Evolutionary conservation across 2,888 invertebrate species (phyloP).

Genomic region (Glaucopsyche alexis): DNA sequence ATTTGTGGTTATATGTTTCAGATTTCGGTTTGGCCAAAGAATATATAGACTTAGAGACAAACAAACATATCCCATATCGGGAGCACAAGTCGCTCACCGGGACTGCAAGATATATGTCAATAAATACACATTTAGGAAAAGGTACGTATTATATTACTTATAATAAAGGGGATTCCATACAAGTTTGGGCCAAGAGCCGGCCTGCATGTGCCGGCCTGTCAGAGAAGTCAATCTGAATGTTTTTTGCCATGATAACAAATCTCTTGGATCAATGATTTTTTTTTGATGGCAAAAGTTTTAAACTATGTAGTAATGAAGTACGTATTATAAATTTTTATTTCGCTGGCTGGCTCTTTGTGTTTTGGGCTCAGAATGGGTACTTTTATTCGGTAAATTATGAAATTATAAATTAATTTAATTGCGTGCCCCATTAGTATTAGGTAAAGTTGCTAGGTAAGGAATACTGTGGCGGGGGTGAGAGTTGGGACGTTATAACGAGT

Average conservation of each 20-base stretch:
- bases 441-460: neutral
- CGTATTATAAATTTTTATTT: neutral
- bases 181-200: neutral
- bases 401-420: neutral
- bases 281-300: neutral
- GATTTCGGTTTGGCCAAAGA: conserved; percentile 99
- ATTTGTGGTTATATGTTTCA: conserved; percentile 56
- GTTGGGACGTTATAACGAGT: conserved; percentile 14
- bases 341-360: too few species aligned
- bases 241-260: neutral
- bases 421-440: neutral
- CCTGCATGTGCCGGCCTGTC: too few species aligned
- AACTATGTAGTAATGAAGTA: neutral
- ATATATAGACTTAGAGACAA: conserved; percentile 99
- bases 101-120: conserved; percentile 99
- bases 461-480: neutral
- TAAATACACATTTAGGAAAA: conserved; percentile 99
- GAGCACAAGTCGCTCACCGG: conserved; percentile 99
- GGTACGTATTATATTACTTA: conserved; percentile 57
- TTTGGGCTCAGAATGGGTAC: too few species aligned
- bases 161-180: conserved; percentile 29
- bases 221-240: neutral
- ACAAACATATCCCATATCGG: conserved; percentile 99
- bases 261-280: neutral
- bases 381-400: neutral